phyloP scores from a whole-genome alignment of 2,888 invertebrate genomes.

The Ectemnius continuus region DNA sequence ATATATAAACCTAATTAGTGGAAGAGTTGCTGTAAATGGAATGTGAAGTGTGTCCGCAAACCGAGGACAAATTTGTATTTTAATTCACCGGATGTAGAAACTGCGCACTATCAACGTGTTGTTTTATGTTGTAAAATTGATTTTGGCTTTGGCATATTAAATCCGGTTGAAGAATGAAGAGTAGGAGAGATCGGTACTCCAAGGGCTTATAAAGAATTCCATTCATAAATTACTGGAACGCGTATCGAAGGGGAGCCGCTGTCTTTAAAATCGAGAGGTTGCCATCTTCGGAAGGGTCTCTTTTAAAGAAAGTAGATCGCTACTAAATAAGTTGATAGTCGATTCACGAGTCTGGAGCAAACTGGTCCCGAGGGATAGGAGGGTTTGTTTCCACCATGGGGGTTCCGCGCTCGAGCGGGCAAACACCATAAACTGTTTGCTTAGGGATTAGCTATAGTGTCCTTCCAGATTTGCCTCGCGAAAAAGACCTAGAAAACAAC shows the following conservation, averaged over 20 bases:
- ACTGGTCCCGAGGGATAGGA: slow-evolving; percentile 72
- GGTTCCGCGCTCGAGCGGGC: slow-evolving; percentile 57
- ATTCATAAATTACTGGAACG: not conserved
- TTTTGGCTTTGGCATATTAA: too few relatives aligned
- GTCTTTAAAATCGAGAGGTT: slow-evolving; percentile 3
- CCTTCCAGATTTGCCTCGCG: slow-evolving; percentile 62
- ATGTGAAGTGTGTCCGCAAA: too few relatives aligned
- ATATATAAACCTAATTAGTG: too few relatives aligned
- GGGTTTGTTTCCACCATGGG: slow-evolving; percentile 46
- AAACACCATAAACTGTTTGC: slow-evolving; percentile 76
- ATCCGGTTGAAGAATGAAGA: too few relatives aligned
- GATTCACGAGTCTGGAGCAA: slow-evolving; percentile 71
- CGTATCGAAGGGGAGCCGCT: slow-evolving; percentile 15
- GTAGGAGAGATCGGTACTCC: not conserved
- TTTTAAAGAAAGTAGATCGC: slow-evolving; percentile 63
- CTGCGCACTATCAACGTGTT: too few relatives aligned
- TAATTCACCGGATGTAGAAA: too few relatives aligned
- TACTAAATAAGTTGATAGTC: slow-evolving; percentile 75
- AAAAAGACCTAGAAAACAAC: slow-evolving; percentile 55
- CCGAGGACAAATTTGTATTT: too few relatives aligned
- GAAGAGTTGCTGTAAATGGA: too few relatives aligned
- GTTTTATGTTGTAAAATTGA: too few relatives aligned
- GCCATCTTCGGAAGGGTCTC: slow-evolving; percentile 19
- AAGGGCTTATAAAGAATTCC: not conserved
- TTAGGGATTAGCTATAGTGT: slow-evolving; percentile 69